Conservation (phyloP, 2,797 vertebrate species). For the Leptodactylus fallax region DNA sequence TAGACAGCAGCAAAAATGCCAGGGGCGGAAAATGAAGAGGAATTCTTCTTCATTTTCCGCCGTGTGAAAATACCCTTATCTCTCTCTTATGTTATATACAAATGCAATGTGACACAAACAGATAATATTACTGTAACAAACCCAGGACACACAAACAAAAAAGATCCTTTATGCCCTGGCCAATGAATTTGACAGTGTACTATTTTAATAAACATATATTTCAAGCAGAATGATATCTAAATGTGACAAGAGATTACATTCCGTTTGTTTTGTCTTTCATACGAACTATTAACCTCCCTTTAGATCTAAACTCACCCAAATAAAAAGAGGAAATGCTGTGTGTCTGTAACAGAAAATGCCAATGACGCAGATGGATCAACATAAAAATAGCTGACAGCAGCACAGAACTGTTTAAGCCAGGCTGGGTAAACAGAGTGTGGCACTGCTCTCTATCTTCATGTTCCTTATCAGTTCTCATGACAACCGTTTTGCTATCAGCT, state of each 20-base stretch:
- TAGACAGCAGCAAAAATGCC: too few species aligned
- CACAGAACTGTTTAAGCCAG: slow-evolving; percentile 68
- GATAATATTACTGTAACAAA: neutral
- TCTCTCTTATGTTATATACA: neutral
- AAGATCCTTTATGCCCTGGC: neutral
- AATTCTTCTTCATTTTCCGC: too few species aligned
- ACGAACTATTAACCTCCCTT: neutral
- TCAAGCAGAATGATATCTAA: neutral
- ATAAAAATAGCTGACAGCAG: slow-evolving; percentile 71
- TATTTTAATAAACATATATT: neutral
- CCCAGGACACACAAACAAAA: neutral
- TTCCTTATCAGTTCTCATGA: slow-evolving; percentile 73
- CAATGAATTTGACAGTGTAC: neutral
- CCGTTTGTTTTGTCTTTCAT: slow-evolving; percentile 22
- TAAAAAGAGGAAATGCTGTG: slow-evolving; percentile 62
- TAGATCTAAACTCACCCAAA: slow-evolving; percentile 52
- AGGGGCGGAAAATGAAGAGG: too few species aligned
- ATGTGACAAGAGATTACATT: neutral
- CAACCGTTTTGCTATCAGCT: slow-evolving; percentile 69
- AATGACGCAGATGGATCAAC: slow-evolving; percentile 66
- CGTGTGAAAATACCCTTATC: too few species aligned
- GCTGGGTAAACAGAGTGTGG: slow-evolving; percentile 70
- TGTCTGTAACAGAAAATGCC: slow-evolving; percentile 55
- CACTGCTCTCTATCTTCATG: slow-evolving; percentile 69
- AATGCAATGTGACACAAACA: neutral